Evolutionary conservation across 1,140 invertebrate genomes (phyloP).

Genomic region (Globodera ellingtonae): DNA sequence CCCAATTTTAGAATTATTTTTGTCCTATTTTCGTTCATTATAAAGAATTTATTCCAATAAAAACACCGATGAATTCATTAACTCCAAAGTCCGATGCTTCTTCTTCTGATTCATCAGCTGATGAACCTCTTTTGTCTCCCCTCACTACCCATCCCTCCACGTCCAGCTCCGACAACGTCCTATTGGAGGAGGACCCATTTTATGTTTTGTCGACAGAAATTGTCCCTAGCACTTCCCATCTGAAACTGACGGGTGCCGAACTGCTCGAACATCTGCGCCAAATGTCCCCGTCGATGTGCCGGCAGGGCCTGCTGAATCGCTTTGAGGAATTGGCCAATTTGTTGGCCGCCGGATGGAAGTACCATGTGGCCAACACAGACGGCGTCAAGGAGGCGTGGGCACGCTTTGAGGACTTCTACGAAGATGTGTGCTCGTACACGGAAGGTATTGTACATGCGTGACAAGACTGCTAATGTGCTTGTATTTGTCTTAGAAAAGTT

Average conservation of each 20-base stretch:
- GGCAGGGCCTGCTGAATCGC: conserved; percentile 51
- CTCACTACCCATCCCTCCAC: neutral
- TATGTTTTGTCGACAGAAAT: neutral
- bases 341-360: conserved; percentile 60
- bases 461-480: too few species aligned
- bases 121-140: neutral
- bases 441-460: conserved; percentile 33
- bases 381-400: conserved; percentile 59
- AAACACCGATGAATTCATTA: too few species aligned
- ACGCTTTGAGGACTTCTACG: conserved; percentile 56
- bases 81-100: neutral
- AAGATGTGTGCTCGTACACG: conserved; percentile 52
- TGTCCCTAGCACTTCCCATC: neutral
- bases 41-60: too few species aligned
- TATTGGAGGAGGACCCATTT: neutral
- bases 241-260: conserved; percentile 5
- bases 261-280: conserved; percentile 15
- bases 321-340: conserved; percentile 59
- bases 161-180: neutral
- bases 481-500: too few species aligned
- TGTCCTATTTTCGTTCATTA: too few species aligned
- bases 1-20: too few species aligned
- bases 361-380: conserved; percentile 64
- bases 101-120: neutral
- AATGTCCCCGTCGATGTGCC: conserved; percentile 57